Base-by-base conservation (phyloP, 2,888 invertebrate genomes). In the Mechanitis messenoides region DNA sequence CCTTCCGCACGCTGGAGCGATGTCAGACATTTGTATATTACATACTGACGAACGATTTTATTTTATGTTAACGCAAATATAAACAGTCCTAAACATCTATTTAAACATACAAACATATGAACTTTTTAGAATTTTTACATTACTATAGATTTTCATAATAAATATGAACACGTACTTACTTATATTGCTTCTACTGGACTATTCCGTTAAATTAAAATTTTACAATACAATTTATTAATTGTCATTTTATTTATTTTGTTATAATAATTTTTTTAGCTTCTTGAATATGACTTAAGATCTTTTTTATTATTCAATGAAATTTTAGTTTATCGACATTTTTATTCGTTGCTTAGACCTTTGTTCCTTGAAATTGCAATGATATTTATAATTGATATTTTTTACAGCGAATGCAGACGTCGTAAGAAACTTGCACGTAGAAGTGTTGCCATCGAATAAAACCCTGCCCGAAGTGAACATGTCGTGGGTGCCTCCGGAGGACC, bases 401-500 rank as follows among this genome's bases (percentile, higher is more conserved):
- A 45, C 81, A 96, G 95, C 84, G 31, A 89, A 91, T 69, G 95
- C 94, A 56, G 96, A 97, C 78, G 85, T 91, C 64, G 92, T 95
- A 53, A 83, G 80, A 12, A 83, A 91, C 63, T 79, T 93, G 31
- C 82, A 79, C 1, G 91, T 90, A 1, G 74, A 81, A 33, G 81
- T 84, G 28, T 64, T 87, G 59, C 74, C 79, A 20, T 84, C 85
- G 12, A 90, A 92, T 66, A 87, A 86, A 69, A 89, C 91, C 0
- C 70, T 85, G 31, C 92, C 92, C 1, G 91, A 91, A 69, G 92
- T 95, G 12, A 93, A 92, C 55, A 85, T 97, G 3, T 91, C 87
- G 35, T 98, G 98, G 98, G 88, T 92, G 2, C 94, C 95, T 70
- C 98, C 98, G 0, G 71, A 78, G 33, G 87, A 93, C 66, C 98